A percentile compares a stretch with the other conserved stretches of the same genome.
Evolutionary conservation across 2,113 vertebrate genomes (phyloP).

Genomic region (Cyanoderma ruficeps): DNA sequence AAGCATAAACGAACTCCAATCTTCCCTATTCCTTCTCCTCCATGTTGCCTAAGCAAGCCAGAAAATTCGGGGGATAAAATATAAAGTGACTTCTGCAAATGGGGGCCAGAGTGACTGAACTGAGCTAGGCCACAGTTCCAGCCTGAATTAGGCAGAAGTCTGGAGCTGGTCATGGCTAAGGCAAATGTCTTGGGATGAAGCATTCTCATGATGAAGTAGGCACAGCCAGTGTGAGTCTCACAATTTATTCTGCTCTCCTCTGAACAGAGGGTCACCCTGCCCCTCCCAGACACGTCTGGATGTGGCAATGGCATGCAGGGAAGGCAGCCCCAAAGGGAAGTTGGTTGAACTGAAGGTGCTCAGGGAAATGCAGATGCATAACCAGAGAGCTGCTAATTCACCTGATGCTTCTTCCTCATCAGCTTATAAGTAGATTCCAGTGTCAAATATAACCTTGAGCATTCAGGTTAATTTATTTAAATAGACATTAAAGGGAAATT

Average conservation of each 20-base stretch:
- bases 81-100: not conserved
- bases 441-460: constrained; percentile 29
- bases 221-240: not conserved
- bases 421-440: not conserved
- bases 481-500: constrained; percentile 21
- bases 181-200: not conserved
- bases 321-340: not conserved
- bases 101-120: not conserved
- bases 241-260: not conserved
- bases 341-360: not conserved
- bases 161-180: not conserved
- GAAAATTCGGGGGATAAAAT: not conserved
- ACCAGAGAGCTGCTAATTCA: not conserved
- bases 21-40: not conserved
- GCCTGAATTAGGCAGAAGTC: not conserved
- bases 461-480: constrained; percentile 50
- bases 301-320: not conserved
- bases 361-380: not conserved
- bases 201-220: not conserved
- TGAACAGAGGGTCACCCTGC: not conserved
- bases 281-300: not conserved
- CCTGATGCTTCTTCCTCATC: not conserved
- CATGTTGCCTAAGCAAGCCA: not conserved
- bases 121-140: not conserved
- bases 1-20: not conserved